Evolutionary conservation across 2,113 vertebrate species (phyloP).

Genomic region (Amphiprion ocellaris): DNA sequence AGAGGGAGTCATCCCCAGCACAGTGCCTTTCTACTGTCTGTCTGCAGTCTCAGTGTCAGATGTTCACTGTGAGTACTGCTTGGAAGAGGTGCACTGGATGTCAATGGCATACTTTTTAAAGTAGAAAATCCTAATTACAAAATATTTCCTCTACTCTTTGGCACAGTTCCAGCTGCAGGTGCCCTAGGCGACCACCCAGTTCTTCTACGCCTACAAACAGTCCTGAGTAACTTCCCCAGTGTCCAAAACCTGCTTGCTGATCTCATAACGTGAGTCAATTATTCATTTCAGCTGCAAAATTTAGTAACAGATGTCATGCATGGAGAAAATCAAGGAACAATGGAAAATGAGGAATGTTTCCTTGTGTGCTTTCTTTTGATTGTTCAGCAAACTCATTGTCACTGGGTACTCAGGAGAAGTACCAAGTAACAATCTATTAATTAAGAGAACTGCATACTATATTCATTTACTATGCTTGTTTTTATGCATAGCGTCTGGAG

Average conservation of each 20-base stretch:
- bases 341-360: not conserved
- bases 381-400: not conserved
- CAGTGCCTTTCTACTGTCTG: too few species aligned
- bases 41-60: too few species aligned
- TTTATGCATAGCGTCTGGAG: not conserved
- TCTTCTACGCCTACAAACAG: not conserved
- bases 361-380: not conserved
- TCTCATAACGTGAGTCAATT: conserved; percentile 7
- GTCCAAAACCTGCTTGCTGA: not conserved
- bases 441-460: not conserved
- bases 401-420: not conserved
- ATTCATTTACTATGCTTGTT: not conserved
- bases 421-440: not conserved
- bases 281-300: conserved; percentile 23
- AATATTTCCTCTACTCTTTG: not conserved
- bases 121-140: too few species aligned
- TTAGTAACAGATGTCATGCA: not conserved
- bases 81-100: not conserved
- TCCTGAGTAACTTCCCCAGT: not conserved
- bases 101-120: not conserved
- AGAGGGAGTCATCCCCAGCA: too few species aligned
- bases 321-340: conserved; percentile 3
- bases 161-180: not conserved
- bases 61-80: too few species aligned
- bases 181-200: not conserved